Base-by-base conservation (phyloP, 53 echinoderm and acorn worm genomes). In the Stichopus horrens region DNA sequence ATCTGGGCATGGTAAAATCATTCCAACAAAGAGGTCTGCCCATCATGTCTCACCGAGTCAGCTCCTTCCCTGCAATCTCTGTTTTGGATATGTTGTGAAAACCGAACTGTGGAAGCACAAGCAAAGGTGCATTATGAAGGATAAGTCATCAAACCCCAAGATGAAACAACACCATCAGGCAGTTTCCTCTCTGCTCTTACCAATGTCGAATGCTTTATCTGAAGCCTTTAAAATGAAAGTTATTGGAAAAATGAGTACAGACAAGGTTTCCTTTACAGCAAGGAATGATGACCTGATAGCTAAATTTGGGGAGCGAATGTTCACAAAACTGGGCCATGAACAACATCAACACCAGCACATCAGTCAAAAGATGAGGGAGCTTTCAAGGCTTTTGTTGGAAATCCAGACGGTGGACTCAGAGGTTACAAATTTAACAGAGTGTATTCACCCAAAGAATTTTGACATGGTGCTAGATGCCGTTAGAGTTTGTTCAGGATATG, bases 231-330 rank as follows among this genome's bases (percentile, higher is more conserved):
- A 71, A 75, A 77, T 78, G 54, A 87, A 87, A 63, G 87, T 90
- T 68, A 57, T 90, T 77, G 79, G 68, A 51, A 90, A 14, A 8
- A 90, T 87, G 90, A 77, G 21, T 77, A 53, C 65, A 51, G 86
- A 78, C 79, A 79, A 79, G 59, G 75, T 91, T 16, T 53, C 66
- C 57, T 57, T 93, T 52, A 76, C 79, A 53, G 82, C 89, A 51
- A 86, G 90, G 75, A 86, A 91, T 87, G 91, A 93, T 74, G 83
- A 73, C 65, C 18, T 91, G 81, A 93, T 93, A 57, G 77, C 90
- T 19, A 90, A 90, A 79, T 63, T 90, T n/a, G 90, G 90, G 18
- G 81, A 81, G 81, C 37, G 58, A 16, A 81, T 81, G 58, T 81
- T 81, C 57, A 56, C 55, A 7, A 81, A 81, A 57, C n/a, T 79